Base-by-base conservation (phyloP, 2,797 vertebrate genomes). In the Chelon labrosus region DNA sequence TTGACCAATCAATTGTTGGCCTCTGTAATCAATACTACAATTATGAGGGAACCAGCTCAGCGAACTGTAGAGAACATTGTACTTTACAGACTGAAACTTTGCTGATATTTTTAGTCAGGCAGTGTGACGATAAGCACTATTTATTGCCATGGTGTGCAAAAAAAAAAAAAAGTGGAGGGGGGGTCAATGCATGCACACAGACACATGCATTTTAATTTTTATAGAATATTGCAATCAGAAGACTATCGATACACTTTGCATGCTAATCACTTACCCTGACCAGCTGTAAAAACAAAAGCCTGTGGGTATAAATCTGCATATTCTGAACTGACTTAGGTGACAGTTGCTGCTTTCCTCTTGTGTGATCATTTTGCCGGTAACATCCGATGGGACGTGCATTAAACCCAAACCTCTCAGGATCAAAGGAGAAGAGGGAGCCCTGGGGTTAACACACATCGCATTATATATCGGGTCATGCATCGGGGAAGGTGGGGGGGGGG, bases 311-410 rank as follows among this genome's bases (percentile, higher is more conserved):
- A 31, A 83, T 87, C 79, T 97, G 97, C 97, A 99, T 98, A 97
- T 99, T 99, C 97, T 97, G 97, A 95, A 96, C 97, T 95, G 96
- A 97, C 96, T 98, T 98, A 96, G 96, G 97, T 98, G 97, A 96
- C 97, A 98, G 96, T 97, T 97, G 96, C 95, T 94, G 96, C 96
- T 95, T 96, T 81, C 56, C 62, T 94, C 85, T 89, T 91, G 73
- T 85, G 79, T 90, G 88, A 94, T 96, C 95, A 96, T 96, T 94
- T 94, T 94, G 96, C 97, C 95, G 81, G 96, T 97, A 98, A 98
- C 97, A 98, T 96, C 92, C 55, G 82, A 74, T 74, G 81, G 92
- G 85, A 80, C 79, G 70, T 85, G 89, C 88, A 66, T 89, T 87
- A 92, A 90, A 89, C 85, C 83, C 87, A 84, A 85, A 86, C 73